Evolutionary conservation across 2,797 vertebrate genomes (phyloP).

Genomic region (Eulemur mongoz): DNA sequence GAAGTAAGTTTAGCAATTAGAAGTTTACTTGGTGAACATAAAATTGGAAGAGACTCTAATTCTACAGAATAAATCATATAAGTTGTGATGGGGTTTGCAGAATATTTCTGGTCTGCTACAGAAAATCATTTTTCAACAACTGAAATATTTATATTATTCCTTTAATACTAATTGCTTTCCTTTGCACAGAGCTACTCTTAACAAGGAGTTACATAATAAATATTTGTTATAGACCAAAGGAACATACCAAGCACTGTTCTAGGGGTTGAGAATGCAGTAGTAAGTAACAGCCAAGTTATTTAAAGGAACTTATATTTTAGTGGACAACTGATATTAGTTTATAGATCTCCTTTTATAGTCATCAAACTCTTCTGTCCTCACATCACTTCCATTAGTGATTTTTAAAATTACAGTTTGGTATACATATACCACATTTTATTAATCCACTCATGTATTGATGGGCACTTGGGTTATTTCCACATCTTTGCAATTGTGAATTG

Average conservation of each 20-base stretch:
- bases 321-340: not conserved
- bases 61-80: not conserved
- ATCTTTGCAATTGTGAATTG: too few species aligned
- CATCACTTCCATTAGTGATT: not conserved
- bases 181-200: not conserved
- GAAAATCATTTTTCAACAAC: not conserved
- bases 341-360: not conserved
- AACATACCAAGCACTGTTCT: not conserved
- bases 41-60: not conserved
- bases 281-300: not conserved
- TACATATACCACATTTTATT: too few species aligned
- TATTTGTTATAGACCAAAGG: not conserved
- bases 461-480: too few species aligned
- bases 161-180: not conserved
- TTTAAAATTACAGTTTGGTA: not conserved
- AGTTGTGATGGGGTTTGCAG: not conserved
- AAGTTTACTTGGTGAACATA: not conserved
- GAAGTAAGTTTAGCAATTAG: not conserved
- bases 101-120: not conserved
- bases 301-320: not conserved
- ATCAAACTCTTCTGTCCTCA: not conserved
- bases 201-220: not conserved
- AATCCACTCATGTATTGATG: too few species aligned
- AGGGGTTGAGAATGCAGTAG: not conserved
- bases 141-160: not conserved